Percentiles rank a stretch among this genome's conserved stretches.
Conservation (phyloP, 2,888 invertebrate species). For the Netelia inedita region DNA sequence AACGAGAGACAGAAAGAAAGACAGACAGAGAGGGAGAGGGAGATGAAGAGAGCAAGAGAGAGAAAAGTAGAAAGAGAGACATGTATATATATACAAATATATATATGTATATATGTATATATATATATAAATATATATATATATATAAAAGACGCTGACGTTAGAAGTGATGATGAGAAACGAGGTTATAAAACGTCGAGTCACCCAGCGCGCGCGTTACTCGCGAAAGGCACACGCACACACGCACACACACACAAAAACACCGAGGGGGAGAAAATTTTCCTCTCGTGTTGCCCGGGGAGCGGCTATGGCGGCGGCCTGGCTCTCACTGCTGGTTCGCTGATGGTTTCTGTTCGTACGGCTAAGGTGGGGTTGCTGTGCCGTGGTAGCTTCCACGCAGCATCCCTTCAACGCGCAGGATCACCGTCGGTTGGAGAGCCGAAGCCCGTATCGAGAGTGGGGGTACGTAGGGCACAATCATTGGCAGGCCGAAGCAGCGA, state of each 20-base stretch:
- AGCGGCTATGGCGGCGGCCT: constrained; percentile 85
- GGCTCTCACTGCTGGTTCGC: constrained; percentile 83
- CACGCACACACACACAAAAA: constrained; percentile 15
- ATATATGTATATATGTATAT: background rate
- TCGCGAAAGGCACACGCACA: constrained; percentile 48
- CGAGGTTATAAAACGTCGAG: constrained; percentile 69
- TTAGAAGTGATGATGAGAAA: constrained; percentile 52
- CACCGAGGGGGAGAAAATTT: constrained; percentile 59
- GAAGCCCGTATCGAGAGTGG: constrained; percentile 60
- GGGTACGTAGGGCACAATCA: constrained; percentile 19
- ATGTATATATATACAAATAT: constrained; percentile 17
- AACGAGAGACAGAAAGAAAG: background rate
- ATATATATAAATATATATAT: background rate
- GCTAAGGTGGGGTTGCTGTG: constrained; percentile 65
- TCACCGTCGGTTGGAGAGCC: constrained; percentile 69
- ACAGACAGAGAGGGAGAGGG: constrained; percentile 12
- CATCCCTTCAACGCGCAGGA: constrained; percentile 83
- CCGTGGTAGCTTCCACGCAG: constrained; percentile 75
- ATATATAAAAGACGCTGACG: constrained; percentile 38
- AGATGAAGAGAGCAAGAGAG: constrained; percentile 4
- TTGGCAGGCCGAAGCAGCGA: background rate
- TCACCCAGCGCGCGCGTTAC: constrained; percentile 66
- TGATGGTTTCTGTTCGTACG: constrained; percentile 69
- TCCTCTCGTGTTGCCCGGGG: constrained; percentile 78
- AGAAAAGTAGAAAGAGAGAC: constrained; percentile 4